A percentile compares a stretch with the other conserved stretches of the same genome.
phyloP scores from a whole-genome alignment of 2,113 vertebrate species.

The Sylvilagus bachmani region DNA sequence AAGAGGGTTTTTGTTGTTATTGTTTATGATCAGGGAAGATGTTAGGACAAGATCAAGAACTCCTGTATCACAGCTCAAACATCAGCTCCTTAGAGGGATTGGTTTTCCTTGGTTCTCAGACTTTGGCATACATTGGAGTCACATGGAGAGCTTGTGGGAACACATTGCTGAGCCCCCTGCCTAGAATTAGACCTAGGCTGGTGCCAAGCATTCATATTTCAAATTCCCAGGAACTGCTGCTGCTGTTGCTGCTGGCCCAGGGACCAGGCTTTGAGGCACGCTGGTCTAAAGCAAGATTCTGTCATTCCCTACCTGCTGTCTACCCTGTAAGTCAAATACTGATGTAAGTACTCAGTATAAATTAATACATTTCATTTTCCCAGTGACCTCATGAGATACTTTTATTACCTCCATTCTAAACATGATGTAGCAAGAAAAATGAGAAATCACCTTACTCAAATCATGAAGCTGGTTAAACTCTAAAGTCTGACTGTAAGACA shows the following conservation, averaged over 20 bases:
- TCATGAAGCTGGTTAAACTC: neutral
- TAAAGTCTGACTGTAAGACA: neutral
- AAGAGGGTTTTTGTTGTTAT: neutral
- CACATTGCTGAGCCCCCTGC: neutral
- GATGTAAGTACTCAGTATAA: neutral
- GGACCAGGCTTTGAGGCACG: neutral
- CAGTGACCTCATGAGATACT: neutral
- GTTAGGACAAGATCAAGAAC: too few relatives aligned
- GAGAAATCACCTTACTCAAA: neutral
- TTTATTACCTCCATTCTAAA: neutral
- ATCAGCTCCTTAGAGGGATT: neutral
- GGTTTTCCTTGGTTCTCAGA: neutral
- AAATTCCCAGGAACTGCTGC: neutral
- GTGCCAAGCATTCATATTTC: neutral
- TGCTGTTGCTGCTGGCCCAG: neutral
- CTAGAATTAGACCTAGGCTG: neutral
- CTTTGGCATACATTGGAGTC: neutral
- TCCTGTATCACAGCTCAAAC: neutral
- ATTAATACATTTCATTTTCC: neutral
- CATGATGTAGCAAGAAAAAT: neutral
- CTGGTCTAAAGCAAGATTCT: neutral
- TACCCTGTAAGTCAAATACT: neutral
- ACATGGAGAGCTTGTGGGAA: neutral
- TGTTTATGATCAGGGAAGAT: neutral
- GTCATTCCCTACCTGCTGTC: neutral